Conservation (phyloP, 1,140 invertebrate genomes). For the Teleopsis dalmanni region DNA sequence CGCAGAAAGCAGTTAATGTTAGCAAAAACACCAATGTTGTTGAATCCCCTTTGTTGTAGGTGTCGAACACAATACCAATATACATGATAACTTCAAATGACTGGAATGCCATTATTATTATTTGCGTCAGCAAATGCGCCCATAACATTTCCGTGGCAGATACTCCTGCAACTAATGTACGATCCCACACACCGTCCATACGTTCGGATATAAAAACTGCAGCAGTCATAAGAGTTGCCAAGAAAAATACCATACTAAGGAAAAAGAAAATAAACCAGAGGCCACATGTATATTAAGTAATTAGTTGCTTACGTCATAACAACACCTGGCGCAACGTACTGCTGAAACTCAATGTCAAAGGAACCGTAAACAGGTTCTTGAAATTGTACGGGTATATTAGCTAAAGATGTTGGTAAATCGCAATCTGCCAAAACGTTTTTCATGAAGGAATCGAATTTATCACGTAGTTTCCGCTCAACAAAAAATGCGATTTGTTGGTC, state of each 20-base stretch:
- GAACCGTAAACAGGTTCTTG: slow-evolving; percentile 64
- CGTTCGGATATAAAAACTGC: slow-evolving; percentile 74
- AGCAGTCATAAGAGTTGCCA: slow-evolving; percentile 70
- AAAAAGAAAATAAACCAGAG: no score
- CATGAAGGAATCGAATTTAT: slow-evolving; percentile 56
- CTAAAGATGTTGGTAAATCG: slow-evolving; percentile 49
- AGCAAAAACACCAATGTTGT: slow-evolving; percentile 49
- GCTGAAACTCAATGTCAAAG: slow-evolving; percentile 55
- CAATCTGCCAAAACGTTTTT: slow-evolving; percentile 52
- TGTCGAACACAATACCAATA: slow-evolving; percentile 53
- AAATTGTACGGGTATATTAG: slow-evolving; percentile 56
- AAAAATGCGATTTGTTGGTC: slow-evolving; percentile 63
- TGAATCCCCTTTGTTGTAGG: slow-evolving; percentile 56
- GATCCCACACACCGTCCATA: slow-evolving; percentile 68
- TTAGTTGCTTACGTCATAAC: slow-evolving; percentile 54
- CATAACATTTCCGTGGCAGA: slow-evolving; percentile 59
- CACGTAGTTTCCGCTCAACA: slow-evolving; percentile 54
- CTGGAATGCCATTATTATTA: slow-evolving; percentile 64
- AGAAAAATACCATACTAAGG: slow-evolving; percentile 68
- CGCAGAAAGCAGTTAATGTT: slow-evolving; percentile 56
- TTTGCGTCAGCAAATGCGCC: slow-evolving; percentile 70
- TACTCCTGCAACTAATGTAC: slow-evolving; percentile 66
- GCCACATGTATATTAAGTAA: slow-evolving; percentile 35
- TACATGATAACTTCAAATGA: slow-evolving; percentile 53
- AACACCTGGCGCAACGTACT: slow-evolving; percentile 73